Base-by-base conservation (phyloP, 2,797 vertebrate genomes). In the Paedocypris micromegethes region DNA sequence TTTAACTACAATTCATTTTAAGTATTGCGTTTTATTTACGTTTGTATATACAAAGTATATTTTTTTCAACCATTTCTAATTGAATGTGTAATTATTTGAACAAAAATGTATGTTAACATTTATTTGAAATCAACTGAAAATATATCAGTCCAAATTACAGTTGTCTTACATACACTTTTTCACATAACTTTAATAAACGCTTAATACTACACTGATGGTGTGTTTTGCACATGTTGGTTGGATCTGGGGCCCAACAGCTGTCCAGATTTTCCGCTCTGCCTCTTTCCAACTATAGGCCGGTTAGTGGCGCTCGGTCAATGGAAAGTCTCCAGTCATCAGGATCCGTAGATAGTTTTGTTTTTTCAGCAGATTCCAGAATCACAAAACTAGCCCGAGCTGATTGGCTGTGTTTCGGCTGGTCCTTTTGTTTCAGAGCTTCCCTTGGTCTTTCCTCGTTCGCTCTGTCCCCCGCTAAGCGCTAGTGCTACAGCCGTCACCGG, bases 331-430 rank as follows among this genome's bases (percentile, higher is more conserved):
- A 78, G 84, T 88, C 88, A 90, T 90, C 87, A 88, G 67, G 85
- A 87, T 88, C 79, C 71, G 80, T 83, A 80, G 78, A 87, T 79
- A 58, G 79, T 88, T 89, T 71, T 88, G 88, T 88, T 84, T 87
- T 85, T 88, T 90, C 87, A 88, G 87, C 88, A 91, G 83, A 88
- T 88, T 89, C 85, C 82, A 81, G 84, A 85, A 81, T 77, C 75
- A 85, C 83, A 86, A 84, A 87, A 83, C 78, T 77, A 80, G 66
- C 68, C 58, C 6, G 3, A 68, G 70, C 78, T 86, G 84, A 89
- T 90, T 88, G 86, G 86, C 77, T 82, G 5, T 67, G 50, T 62
- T 47, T 61, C 43, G 6, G 77, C 72, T 65, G 54, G 66, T 75
- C 80, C 80, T 78, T 79, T 88, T 88, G 84, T 88, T 78, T 81